Evolutionary conservation across 2,797 vertebrate genomes (phyloP).

Genomic region (Myotis pilosus): DNA sequence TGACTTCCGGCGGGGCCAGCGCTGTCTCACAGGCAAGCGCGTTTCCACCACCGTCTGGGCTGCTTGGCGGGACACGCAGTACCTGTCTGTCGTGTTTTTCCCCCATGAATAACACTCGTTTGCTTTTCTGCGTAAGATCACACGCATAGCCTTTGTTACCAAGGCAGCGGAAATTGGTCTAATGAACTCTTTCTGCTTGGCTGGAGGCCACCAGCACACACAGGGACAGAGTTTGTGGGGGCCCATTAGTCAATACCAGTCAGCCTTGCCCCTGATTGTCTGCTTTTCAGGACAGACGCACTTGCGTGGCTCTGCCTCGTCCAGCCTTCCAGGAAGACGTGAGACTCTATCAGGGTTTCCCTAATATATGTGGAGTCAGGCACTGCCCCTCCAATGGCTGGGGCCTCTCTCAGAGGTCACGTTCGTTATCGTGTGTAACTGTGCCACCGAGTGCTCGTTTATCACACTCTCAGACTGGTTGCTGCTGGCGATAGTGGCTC

Average conservation of each 20-base stretch:
- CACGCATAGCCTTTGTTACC: constrained; percentile 53
- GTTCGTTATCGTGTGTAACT: not conserved
- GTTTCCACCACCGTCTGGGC: not conserved
- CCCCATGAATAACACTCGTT: not conserved
- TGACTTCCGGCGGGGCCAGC: not conserved
- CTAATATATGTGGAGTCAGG: not conserved
- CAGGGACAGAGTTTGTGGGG: constrained; percentile 22
- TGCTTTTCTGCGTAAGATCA: constrained; percentile 17
- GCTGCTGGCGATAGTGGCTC: not conserved
- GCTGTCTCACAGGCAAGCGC: fast-evolving
- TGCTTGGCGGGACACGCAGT: not conserved
- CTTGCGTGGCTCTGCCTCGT: not conserved
- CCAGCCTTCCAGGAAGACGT: constrained; percentile 20
- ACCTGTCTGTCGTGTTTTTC: constrained; percentile 20
- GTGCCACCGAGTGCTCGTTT: not conserved
- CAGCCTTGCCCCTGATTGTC: not conserved
- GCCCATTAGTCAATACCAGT: constrained; percentile 14
- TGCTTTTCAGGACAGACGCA: constrained; percentile 59
- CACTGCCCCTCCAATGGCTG: not conserved
- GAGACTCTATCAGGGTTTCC: constrained; percentile 32
- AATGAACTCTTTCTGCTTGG: constrained; percentile 57
- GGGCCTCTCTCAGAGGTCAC: not conserved
- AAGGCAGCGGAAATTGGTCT: constrained; percentile 67
- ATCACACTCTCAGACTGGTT: not conserved
- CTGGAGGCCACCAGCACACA: constrained; percentile 30